Evolutionary conservation across 2,888 invertebrate genomes (phyloP).

Genomic region (Dynastes tityus): DNA sequence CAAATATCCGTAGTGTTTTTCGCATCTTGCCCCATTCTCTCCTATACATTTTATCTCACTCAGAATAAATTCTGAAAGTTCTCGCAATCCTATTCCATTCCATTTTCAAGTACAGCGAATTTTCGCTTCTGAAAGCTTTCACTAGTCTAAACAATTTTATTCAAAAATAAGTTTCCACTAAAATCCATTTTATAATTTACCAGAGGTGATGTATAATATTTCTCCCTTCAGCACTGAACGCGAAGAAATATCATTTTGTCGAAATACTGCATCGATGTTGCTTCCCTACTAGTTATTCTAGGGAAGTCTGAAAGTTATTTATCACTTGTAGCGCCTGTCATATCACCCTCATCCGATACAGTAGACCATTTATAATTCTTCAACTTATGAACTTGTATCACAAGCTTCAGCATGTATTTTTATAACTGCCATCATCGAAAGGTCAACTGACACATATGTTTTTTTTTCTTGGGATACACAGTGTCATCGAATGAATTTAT

Average conservation of each 20-base stretch:
- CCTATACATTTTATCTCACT: no score
- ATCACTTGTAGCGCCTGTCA: slow-evolving; percentile 52
- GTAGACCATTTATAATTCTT: slow-evolving; percentile 52
- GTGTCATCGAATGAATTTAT: slow-evolving; percentile 18
- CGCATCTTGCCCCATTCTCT: no score
- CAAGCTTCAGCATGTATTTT: slow-evolving; percentile 50
- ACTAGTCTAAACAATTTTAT: no score
- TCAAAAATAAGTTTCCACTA: no score
- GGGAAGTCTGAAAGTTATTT: slow-evolving; percentile 49
- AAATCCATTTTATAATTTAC: no score
- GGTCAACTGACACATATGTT: slow-evolving; percentile 39
- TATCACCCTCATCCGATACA: slow-evolving; percentile 49
- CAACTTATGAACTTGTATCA: slow-evolving; percentile 54
- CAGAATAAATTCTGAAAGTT: no score
- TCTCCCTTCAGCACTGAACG: not conserved
- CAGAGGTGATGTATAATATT: not conserved
- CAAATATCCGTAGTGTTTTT: no score
- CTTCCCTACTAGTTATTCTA: slow-evolving; percentile 45
- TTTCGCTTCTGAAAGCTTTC: no score
- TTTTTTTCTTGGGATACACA: slow-evolving; percentile 6
- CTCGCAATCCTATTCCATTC: no score
- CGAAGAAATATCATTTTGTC: slow-evolving; percentile 22
- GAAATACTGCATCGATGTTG: slow-evolving; percentile 14
- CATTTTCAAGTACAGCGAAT: not conserved
- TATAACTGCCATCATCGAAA: slow-evolving; percentile 38